Percentiles rank a stretch among this genome's conserved stretches.
Conservation (phyloP, 1,140 invertebrate genomes). For the Diachasma alloeum region DNA sequence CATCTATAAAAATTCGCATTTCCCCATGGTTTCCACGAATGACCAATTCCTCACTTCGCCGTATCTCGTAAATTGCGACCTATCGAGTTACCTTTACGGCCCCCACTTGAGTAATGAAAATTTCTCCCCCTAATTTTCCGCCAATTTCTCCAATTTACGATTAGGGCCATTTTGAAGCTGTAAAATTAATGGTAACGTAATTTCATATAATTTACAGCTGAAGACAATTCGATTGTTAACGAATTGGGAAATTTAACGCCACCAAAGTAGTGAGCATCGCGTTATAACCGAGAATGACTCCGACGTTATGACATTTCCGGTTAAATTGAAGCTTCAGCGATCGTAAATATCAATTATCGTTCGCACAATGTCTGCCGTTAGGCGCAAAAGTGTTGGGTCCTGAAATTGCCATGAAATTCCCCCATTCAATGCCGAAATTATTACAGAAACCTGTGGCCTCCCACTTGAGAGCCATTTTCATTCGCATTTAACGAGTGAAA, state of each 20-base stretch:
- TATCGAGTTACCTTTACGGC: not conserved
- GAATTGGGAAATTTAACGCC: not conserved
- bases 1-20: not conserved
- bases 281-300: not conserved
- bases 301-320: not conserved
- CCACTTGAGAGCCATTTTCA: not conserved
- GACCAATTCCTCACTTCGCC: not conserved
- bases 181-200: not conserved
- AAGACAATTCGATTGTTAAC: not conserved
- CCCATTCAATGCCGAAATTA: not conserved
- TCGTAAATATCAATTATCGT: not conserved
- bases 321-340: not conserved
- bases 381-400: not conserved
- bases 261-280: not conserved
- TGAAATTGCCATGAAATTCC: not conserved
- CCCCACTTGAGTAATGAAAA: not conserved
- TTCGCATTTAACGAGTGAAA: not conserved
- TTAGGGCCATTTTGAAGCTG: not conserved
- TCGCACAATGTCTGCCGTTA: not conserved
- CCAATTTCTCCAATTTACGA: not conserved
- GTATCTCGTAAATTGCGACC: not conserved
- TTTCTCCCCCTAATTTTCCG: not conserved
- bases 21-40: not conserved
- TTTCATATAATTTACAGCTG: not conserved
- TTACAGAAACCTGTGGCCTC: not conserved